A percentile compares a stretch with the other conserved stretches of the same genome.
Conservation (phyloP, 2,888 invertebrate genomes). For the Pandemis corylana region DNA sequence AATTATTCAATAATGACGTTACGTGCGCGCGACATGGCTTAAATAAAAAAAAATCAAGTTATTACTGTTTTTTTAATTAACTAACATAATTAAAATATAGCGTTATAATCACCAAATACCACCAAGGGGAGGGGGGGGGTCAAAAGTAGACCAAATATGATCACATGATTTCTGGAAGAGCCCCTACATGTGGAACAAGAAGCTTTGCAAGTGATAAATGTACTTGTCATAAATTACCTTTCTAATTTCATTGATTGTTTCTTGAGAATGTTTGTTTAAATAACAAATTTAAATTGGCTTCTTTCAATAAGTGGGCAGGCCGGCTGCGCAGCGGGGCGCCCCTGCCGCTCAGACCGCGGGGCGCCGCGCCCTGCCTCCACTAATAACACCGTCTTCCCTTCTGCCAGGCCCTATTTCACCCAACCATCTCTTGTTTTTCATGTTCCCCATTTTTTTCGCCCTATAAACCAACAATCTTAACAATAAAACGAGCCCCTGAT, state of each 20-base stretch:
- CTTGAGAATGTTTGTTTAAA: conserved; percentile 72
- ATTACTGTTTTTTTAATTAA: no score
- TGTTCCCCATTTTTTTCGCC: conserved; percentile 70
- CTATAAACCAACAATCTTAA: conserved; percentile 71
- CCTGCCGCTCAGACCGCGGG: conserved; percentile 84
- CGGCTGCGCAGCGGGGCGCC: conserved; percentile 57
- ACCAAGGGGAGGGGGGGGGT: no score
- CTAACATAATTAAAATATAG: no score
- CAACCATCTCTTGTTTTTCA: conserved; percentile 78
- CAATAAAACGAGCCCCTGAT: conserved; percentile 81
- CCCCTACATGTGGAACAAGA: neutral
- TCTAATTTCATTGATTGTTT: conserved; percentile 68
- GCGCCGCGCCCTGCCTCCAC: conserved; percentile 73
- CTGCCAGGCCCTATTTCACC: conserved; percentile 81
- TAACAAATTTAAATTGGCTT: conserved; percentile 78
- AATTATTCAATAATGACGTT: no score
- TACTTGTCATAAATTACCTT: conserved; percentile 43
- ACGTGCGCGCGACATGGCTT: no score
- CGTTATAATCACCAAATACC: no score
- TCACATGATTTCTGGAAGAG: no score
- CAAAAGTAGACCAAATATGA: no score
- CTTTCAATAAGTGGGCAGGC: conserved; percentile 77
- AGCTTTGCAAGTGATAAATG: conserved; percentile 33
- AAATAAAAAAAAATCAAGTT: no score
- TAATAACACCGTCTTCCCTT: conserved; percentile 82